A percentile compares a stretch with the other conserved stretches of the same genome.
Conservation (phyloP, 2,888 invertebrate genomes). For the Eilema depressum region DNA sequence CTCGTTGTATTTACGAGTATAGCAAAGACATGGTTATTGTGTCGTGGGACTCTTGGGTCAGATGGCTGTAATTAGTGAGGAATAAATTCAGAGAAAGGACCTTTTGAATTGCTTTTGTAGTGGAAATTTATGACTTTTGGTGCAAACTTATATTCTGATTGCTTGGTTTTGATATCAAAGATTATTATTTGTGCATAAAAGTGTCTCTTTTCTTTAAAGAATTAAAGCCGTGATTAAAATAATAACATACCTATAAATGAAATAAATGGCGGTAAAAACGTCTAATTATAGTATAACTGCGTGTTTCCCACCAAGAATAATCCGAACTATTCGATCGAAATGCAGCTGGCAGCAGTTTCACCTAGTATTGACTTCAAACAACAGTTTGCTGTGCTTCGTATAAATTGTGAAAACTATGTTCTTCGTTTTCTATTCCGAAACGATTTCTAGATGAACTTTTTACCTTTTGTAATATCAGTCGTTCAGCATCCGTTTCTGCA, state of each 20-base stretch:
- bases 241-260: background rate
- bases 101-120: conserved; percentile 6
- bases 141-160: background rate
- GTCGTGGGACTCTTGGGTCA: conserved; percentile 6
- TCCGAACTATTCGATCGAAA: too few species aligned
- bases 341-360: too few species aligned
- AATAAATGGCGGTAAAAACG: background rate
- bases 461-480: too few species aligned
- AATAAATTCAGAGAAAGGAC: background rate
- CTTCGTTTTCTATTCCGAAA: too few species aligned
- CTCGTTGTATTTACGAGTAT: conserved; percentile 22
- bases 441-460: too few species aligned
- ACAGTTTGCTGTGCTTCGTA: too few species aligned
- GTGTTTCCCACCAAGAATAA: background rate
- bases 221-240: background rate
- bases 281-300: background rate
- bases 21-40: conserved; percentile 6
- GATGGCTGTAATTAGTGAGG: conserved; percentile 10
- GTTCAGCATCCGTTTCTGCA: too few species aligned
- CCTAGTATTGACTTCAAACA: too few species aligned
- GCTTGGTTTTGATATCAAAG: background rate
- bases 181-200: background rate
- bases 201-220: too few species aligned
- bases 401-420: too few species aligned
- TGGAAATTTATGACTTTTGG: background rate